Percentiles rank a stretch among this genome's conserved stretches.
Evolutionary conservation across 2,888 invertebrate species (phyloP).

Genomic region (Bembecia ichneumoniformis): DNA sequence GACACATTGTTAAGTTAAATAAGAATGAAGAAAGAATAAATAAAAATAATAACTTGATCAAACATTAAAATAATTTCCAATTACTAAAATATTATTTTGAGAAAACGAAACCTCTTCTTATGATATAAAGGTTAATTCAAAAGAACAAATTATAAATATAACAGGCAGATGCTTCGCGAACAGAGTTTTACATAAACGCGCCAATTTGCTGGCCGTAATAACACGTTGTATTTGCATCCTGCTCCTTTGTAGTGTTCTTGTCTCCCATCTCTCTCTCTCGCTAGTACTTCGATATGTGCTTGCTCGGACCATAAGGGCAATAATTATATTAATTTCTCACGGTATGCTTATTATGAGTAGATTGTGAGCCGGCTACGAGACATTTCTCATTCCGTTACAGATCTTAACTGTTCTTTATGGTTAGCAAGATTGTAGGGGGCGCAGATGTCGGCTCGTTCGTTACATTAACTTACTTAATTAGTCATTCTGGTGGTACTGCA

Average conservation of each 20-base stretch:
- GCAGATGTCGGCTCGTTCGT: constrained; percentile 9
- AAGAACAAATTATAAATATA: constrained; percentile 23
- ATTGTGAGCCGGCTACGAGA: constrained; percentile 31
- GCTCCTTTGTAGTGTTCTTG: constrained; percentile 17
- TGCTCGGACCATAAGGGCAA: constrained; percentile 32
- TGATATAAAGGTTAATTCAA: constrained; percentile 30
- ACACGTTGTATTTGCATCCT: constrained; percentile 27
- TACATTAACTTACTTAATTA: constrained; percentile 11
- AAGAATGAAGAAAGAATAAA: too few relatives aligned
- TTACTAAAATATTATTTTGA: not conserved
- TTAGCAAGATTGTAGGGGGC: constrained; percentile 5
- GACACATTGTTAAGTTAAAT: too few relatives aligned
- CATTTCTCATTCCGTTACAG: constrained; percentile 22
- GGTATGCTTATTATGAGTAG: constrained; percentile 45
- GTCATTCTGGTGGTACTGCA: not conserved
- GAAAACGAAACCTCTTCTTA: constrained; percentile 16
- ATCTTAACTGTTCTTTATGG: constrained; percentile 14
- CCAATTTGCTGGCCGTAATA: constrained; percentile 50
- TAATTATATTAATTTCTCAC: constrained; percentile 54
- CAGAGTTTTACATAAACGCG: constrained; percentile 50
- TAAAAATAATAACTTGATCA: not conserved
- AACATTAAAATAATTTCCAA: not conserved
- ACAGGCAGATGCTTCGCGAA: constrained; percentile 32
- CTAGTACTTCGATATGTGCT: constrained; percentile 23
- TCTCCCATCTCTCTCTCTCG: constrained; percentile 23